phyloP scores from a whole-genome alignment of 2,797 vertebrate species.

The Pseudomugil gertrudae region DNA sequence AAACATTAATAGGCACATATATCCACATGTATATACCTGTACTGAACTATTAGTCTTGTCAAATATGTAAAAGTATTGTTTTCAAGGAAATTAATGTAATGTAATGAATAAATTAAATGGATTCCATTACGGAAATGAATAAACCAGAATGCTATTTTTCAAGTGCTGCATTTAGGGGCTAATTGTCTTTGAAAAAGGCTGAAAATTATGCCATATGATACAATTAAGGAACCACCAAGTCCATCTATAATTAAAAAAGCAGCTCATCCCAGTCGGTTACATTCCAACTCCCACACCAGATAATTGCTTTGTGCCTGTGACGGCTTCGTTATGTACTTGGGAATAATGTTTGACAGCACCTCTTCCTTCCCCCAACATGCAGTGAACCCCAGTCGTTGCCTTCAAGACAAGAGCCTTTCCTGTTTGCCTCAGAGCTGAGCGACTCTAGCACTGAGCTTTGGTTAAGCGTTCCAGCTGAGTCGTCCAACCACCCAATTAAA shows the following conservation, averaged over 20 bases:
- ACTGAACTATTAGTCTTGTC: background rate
- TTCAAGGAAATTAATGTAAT: slow-evolving; percentile 11
- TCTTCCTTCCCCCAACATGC: slow-evolving; percentile 51
- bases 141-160: background rate
- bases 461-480: slow-evolving; percentile 25
- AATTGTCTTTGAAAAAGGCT: slow-evolving; percentile 17
- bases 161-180: slow-evolving; percentile 9
- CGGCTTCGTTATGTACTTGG: slow-evolving; percentile 45
- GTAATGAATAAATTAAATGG: slow-evolving; percentile 47
- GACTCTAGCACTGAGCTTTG: slow-evolving; percentile 24
- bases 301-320: slow-evolving; percentile 69
- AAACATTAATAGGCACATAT: background rate
- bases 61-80: background rate
- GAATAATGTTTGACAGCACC: slow-evolving; percentile 65
- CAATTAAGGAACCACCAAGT: slow-evolving; percentile 50
- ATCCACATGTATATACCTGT: background rate
- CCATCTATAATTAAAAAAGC: slow-evolving; percentile 59
- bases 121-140: slow-evolving; percentile 27
- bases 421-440: slow-evolving; percentile 32
- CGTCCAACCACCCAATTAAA: slow-evolving; percentile 27
- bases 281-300: slow-evolving; percentile 53
- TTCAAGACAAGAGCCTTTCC: slow-evolving; percentile 58
- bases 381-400: slow-evolving; percentile 56
- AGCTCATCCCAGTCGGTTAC: slow-evolving; percentile 37
- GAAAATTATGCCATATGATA: slow-evolving; percentile 28